Base-by-base conservation (phyloP, 2,113 vertebrate species). In the Erpornis zantholeuca region DNA sequence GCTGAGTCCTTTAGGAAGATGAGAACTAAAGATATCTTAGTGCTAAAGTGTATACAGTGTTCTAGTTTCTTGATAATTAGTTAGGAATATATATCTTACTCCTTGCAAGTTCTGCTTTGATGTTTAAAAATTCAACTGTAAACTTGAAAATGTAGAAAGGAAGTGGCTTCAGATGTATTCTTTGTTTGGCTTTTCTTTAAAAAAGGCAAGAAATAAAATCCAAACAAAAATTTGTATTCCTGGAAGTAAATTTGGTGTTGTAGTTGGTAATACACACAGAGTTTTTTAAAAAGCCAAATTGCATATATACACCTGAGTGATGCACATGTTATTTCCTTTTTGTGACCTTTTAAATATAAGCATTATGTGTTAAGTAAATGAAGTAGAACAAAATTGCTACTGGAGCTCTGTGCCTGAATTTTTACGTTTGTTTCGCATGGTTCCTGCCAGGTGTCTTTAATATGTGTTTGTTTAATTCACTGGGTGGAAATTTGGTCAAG, bases 211-310 rank as follows among this genome's bases (percentile, higher is more conserved):
- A 52, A 82, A 42, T 57, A 52, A 81, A 91, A 81, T 78, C 31
- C 6, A 31, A 42, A 50, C 1, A 13, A 27, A 15, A 60, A 11
- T 12, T 47, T 0, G 0, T 60, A 12, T 63, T 91, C 7, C 61
- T 40, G 36, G 33, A 54, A 52, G 28, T 59, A 11, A 49, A 83
- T 59, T 22, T 80, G 28, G 22, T 76, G 13, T 4, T 53, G 18
- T 24, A 54, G 56, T 68, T 4, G 3, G 7, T 52, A 13, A 42
- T n/a, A 25, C 15, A n/a, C 6, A 13, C 4, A 53, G 21, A 17
- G 3, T 31, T 56, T 72, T 94, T 89, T 81, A n/a, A 0, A 70
- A 71, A 57, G 59, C 27, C 7, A 52, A 8, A 65, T 61, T 92
- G 25, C 22, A 3, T 11, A 9, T n/a, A 11, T 16, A 7, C 11